These are phyloP conservation scores for Anniella stebbinsi DNA, from an alignment of 2,797 vertebrate genomes.

Conservation along the genomic window DNA sequence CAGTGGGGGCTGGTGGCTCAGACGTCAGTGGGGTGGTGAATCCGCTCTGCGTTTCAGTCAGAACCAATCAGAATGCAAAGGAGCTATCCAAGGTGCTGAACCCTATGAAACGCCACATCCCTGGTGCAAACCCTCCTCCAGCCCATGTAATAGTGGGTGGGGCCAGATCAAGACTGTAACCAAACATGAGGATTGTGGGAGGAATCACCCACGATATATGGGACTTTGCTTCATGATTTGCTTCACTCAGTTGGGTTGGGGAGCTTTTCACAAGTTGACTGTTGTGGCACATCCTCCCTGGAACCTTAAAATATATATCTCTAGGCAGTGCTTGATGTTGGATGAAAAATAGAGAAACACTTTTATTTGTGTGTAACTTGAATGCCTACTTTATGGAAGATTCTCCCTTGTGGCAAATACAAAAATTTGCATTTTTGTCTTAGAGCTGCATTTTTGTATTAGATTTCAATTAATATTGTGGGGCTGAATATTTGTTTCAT, in stretches of 20 bases:
- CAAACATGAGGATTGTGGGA: background rate
- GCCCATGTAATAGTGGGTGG: background rate
- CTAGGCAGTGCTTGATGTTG: background rate
- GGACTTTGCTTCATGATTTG: background rate
- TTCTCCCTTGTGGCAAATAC: too few relatives aligned
- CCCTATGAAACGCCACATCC: too few relatives aligned
- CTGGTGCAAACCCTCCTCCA: background rate
- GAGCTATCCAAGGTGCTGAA: too few relatives aligned
- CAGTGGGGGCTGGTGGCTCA: too few relatives aligned
- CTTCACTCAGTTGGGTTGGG: background rate
- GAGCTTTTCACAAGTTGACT: background rate
- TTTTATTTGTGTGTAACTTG: background rate
- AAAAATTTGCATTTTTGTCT: background rate
- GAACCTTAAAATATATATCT: background rate
- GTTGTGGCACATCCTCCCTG: too few relatives aligned
- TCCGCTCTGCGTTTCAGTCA: too few relatives aligned
- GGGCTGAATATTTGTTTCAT: background rate
- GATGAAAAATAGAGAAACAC: background rate
- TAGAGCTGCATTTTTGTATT: background rate
- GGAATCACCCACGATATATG: background rate
- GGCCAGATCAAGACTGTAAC: background rate
- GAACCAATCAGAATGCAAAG: too few relatives aligned
- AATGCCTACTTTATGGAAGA: too few relatives aligned
- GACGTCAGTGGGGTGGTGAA: too few relatives aligned
- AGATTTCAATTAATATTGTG: background rate